A percentile compares a stretch with the other conserved stretches of the same genome.
Evolutionary conservation across 2,113 vertebrate species (phyloP).

Genomic region (Limnothrissa miodon): DNA sequence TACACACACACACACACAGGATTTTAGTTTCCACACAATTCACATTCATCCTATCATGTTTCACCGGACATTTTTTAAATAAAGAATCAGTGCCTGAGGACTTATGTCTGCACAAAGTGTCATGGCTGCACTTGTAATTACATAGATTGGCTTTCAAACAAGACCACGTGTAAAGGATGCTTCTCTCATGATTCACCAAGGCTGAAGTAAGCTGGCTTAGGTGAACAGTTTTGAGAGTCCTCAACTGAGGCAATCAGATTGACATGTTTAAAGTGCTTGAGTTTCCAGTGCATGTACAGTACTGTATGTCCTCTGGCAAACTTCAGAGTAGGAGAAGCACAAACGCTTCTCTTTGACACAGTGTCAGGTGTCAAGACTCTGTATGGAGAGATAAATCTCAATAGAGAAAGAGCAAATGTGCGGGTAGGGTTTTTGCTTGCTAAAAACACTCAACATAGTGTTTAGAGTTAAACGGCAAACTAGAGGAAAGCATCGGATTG

Average conservation of each 20-base stretch:
- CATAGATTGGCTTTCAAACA: background rate
- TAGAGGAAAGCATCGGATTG: background rate
- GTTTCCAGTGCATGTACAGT: background rate
- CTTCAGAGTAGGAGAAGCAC: background rate
- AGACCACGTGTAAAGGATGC: background rate
- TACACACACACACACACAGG: slow-evolving; percentile 28
- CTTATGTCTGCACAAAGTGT: slow-evolving; percentile 56
- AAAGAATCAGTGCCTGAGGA: slow-evolving; percentile 50
- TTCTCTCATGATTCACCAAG: background rate
- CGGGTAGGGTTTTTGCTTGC: background rate
- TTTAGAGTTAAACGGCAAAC: background rate
- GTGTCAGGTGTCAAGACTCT: background rate
- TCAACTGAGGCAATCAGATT: background rate
- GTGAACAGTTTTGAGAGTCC: background rate
- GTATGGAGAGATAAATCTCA: background rate
- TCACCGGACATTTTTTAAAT: slow-evolving; percentile 62
- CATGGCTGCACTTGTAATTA: slow-evolving; percentile 52
- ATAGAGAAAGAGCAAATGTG: background rate
- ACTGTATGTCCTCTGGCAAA: background rate
- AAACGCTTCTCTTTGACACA: background rate
- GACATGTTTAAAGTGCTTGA: background rate
- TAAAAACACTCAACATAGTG: background rate
- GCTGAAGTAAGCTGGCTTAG: background rate
- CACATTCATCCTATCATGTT: slow-evolving; percentile 42
- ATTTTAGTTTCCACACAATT: background rate